phyloP scores from a whole-genome alignment of 1,140 invertebrate genomes.

The Orchesella cincta region DNA sequence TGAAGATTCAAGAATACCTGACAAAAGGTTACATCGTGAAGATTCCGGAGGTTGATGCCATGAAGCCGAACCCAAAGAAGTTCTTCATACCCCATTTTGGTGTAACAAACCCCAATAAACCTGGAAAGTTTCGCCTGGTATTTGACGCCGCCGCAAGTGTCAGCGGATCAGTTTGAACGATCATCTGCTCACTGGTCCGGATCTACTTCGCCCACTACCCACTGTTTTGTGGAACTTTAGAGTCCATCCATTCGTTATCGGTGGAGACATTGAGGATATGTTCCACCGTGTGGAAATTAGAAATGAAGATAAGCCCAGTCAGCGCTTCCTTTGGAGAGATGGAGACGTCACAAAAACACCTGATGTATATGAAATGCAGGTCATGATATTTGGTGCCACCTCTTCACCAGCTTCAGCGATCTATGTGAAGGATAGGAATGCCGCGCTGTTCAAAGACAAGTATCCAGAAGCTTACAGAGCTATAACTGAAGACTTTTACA shows the following conservation, averaged over 20 bases:
- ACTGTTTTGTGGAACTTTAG: constrained; percentile 3
- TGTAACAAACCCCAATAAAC: constrained; percentile 22
- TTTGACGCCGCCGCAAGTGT: background rate
- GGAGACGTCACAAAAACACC: background rate
- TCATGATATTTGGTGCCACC: constrained; percentile 26
- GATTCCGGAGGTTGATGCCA: background rate
- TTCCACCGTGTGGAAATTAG: constrained; percentile 17
- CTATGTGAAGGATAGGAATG: constrained; percentile 11
- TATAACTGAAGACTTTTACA: background rate
- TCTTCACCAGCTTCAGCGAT: constrained; percentile 16
- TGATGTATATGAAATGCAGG: background rate
- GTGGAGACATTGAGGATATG: constrained; percentile 19
- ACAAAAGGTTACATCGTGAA: background rate
- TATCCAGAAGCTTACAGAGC: background rate
- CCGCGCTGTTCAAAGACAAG: background rate
- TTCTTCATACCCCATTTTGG: constrained; percentile 20
- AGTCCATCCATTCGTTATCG: background rate
- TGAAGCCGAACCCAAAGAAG: background rate
- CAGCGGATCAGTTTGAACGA: background rate
- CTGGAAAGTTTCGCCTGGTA: constrained; percentile 16
- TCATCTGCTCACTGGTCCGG: background rate
- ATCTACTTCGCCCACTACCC: background rate
- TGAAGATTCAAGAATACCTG: background rate
- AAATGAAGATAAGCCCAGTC: background rate
- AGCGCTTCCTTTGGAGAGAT: constrained; percentile 4